Base-by-base conservation (phyloP, 2,113 vertebrate genomes). In the Benitochromis conjunctus region DNA sequence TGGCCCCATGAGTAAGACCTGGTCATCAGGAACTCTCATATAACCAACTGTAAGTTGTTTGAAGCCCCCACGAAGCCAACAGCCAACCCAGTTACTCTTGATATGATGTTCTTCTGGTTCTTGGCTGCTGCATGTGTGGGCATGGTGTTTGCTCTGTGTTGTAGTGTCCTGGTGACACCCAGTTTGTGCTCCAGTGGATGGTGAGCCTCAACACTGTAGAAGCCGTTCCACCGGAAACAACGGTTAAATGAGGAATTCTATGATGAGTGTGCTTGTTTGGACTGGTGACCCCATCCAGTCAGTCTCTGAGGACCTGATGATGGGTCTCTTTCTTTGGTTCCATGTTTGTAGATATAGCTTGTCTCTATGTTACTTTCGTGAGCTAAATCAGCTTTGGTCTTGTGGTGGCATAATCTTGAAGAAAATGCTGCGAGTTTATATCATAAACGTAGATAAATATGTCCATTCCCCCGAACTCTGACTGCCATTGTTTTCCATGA, bases 111-210 rank as follows among this genome's bases (percentile, higher is more conserved):
- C 21, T 13, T 56, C 55, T 57, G 21, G 21, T 57, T 57, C 55
- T n/a, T n/a, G n/a, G n/a, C n/a, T n/a, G n/a, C 55, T 57, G 6
- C 26, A 0, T 26, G 21, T 0, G 55, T 2, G 55, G 18, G 7
- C 0, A 51, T 0, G 18, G 0, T 56, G 21, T 56, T 56, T 0
- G 0, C 55, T 56, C 21, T 56, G 55, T 26, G 55, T 56, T 56
- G 55, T 38, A 38, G 36, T 9, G 34, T 34, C 6, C 0, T 26
- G 55, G 6, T 56, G 29, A 29, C 29, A 29, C 29, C 21, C 55
- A 26, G 21, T 7, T 21, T 11, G 24, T 56, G 54, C 54, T 24
- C n/a, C n/a, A n/a, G n/a, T n/a, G n/a, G n/a, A n/a, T n/a, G n/a
- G n/a, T n/a, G n/a, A n/a, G n/a, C n/a, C n/a, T n/a, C n/a, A n/a